Percentiles rank a stretch among this genome's conserved stretches.
Conservation (phyloP, 2,888 invertebrate genomes). For the Vanessa cardui region DNA sequence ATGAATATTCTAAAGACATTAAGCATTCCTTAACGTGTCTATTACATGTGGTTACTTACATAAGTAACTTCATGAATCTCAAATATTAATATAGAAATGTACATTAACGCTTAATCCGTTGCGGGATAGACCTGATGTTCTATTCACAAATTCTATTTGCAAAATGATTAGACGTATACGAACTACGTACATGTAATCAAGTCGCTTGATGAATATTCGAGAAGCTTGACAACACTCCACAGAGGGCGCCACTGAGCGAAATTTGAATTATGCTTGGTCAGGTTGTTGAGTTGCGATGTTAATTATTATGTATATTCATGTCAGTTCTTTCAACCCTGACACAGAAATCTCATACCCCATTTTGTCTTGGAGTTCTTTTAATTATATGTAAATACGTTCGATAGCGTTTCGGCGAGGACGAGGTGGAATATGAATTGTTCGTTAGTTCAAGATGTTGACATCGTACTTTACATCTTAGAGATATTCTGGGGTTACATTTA, state of each 20-base stretch:
- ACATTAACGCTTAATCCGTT: conserved; percentile 25
- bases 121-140: conserved; percentile 24
- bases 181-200: conserved; percentile 54
- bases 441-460: no score
- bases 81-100: conserved; percentile 29
- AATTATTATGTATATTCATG: conserved; percentile 35
- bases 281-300: conserved; percentile 23
- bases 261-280: conserved; percentile 64
- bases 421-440: no score
- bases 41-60: conserved; percentile 5
- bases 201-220: conserved; percentile 74
- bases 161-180: conserved; percentile 36
- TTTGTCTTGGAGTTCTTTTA: not conserved
- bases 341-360: conserved; percentile 1
- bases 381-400: not conserved
- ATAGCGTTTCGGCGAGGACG: no score
- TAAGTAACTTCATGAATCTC: conserved; percentile 9
- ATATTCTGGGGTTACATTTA: no score
- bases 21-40: conserved; percentile 12
- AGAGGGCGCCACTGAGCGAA: conserved; percentile 56
- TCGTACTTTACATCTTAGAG: no score
- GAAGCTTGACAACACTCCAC: conserved; percentile 51
- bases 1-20: conserved; percentile 9
- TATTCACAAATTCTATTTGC: conserved; percentile 39
- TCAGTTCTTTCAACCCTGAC: conserved; percentile 25